phyloP scores from a whole-genome alignment of 2,113 vertebrate genomes.

The human (Homo sapiens) region GRCh38 chr18:869001-869500 shows the following conservation, averaged over 20 bases:
- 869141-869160: background rate
- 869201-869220: background rate
- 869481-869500: too few species aligned
- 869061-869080: background rate
- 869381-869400: background rate
- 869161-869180: background rate
- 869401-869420: background rate
- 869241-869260: background rate
- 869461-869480: too few species aligned
- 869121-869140: background rate
- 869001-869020: too few species aligned
- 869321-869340: background rate
- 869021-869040: background rate
- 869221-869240: background rate
- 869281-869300: background rate
- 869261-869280: background rate
- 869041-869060: background rate
- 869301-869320: background rate
- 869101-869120: background rate
- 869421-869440: background rate
- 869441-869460: background rate
- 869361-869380: background rate
- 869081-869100: background rate
- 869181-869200: background rate
- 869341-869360: background rate